phyloP scores from a whole-genome alignment of 1,140 invertebrate genomes.

The Eciton burchellii region DNA sequence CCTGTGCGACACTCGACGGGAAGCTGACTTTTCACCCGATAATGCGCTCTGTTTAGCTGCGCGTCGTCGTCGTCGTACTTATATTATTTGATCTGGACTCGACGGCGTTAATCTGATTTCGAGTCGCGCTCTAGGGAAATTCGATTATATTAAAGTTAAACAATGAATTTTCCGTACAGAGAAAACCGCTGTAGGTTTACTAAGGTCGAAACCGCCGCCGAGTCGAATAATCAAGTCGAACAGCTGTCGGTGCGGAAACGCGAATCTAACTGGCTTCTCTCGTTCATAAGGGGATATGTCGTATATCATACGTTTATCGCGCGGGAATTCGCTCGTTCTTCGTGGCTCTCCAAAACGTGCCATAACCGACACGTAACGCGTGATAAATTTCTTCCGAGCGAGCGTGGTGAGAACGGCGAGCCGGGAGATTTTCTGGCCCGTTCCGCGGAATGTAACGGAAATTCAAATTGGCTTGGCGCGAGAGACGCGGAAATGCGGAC shows the following conservation, averaged over 20 bases:
- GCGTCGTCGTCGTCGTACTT: slow-evolving; percentile 3
- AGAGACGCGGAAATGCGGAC: slow-evolving; percentile 34
- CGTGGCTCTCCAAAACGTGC: slow-evolving; percentile 18
- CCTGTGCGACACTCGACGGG: neutral
- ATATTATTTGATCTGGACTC: neutral
- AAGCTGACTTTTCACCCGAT: slow-evolving; percentile 20
- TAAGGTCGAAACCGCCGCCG: too few species aligned
- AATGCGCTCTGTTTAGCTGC: neutral
- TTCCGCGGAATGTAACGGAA: slow-evolving; percentile 41
- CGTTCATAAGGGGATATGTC: neutral
- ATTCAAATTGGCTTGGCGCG: slow-evolving; percentile 22
- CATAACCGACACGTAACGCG: slow-evolving; percentile 24
- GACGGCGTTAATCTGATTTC: slow-evolving; percentile 7
- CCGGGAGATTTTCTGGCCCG: slow-evolving; percentile 36
- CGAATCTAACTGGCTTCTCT: neutral
- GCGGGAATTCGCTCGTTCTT: neutral
- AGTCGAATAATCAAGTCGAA: neutral
- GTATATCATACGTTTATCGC: neutral
- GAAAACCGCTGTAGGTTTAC: too few species aligned
- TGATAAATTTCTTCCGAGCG: slow-evolving; percentile 40
- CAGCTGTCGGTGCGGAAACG: neutral
- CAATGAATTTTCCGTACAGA: neutral
- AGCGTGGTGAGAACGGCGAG: neutral
- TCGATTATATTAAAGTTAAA: neutral
- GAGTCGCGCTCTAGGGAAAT: neutral